A percentile compares a stretch with the other conserved stretches of the same genome.
Evolutionary conservation across 1,140 invertebrate genomes (phyloP).

Genomic region (Musca vetustissima): DNA sequence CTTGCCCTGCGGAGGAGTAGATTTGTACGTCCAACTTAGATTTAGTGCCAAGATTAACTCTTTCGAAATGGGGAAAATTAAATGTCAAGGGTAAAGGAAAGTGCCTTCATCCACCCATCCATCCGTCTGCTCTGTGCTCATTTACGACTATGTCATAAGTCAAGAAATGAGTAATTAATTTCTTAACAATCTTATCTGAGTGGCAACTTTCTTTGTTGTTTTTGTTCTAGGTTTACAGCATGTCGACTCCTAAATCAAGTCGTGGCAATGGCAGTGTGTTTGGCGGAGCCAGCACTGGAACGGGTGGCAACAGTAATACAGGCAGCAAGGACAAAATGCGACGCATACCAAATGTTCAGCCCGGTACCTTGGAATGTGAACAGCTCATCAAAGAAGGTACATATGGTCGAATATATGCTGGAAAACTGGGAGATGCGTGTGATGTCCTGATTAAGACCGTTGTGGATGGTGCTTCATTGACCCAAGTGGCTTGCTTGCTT

Average conservation of each 20-base stretch:
- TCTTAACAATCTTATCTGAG: no score
- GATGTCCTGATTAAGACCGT: constrained; percentile 83
- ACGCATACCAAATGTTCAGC: constrained; percentile 64
- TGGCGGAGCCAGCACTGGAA: constrained; percentile 37
- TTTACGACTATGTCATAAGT: no score
- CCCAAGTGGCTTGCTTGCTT: constrained; percentile 79
- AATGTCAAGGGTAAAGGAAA: constrained; percentile 21
- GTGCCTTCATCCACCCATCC: not conserved
- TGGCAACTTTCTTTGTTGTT: not conserved
- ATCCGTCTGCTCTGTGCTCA: no score
- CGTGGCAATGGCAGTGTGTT: constrained; percentile 51
- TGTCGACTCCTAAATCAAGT: constrained; percentile 51
- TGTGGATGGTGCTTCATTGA: constrained; percentile 78
- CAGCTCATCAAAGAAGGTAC: constrained; percentile 76
- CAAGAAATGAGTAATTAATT: no score
- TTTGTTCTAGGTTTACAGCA: constrained; percentile 56
- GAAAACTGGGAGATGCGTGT: constrained; percentile 70
- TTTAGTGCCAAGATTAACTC: constrained; percentile 17
- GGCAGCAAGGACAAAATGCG: constrained; percentile 66
- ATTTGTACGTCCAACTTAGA: not conserved
- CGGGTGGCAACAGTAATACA: constrained; percentile 42
- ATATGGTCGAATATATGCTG: constrained; percentile 78
- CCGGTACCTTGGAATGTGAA: constrained; percentile 66
- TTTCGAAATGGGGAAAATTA: constrained; percentile 1
- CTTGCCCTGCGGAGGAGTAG: no score